Percentiles rank a stretch among this genome's conserved stretches.
Conservation (phyloP, 1,140 invertebrate genomes). For the Eupeodes corollae region DNA sequence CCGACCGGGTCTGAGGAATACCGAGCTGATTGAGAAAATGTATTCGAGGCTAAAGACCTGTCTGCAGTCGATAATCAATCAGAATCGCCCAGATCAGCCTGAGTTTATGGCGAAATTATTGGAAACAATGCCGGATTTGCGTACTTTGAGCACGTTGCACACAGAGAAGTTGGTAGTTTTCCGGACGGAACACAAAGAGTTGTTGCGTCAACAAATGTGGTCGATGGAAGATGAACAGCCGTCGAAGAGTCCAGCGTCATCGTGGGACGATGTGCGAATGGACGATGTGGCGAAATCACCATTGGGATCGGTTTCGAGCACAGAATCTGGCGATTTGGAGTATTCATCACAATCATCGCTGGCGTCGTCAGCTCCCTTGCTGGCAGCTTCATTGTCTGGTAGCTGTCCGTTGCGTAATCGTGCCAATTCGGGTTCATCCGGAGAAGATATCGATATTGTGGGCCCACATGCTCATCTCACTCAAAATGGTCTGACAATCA, state of each 20-base stretch:
- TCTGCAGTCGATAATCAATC: slow-evolving; percentile 74
- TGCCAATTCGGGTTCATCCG: slow-evolving; percentile 66
- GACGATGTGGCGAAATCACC: slow-evolving; percentile 74
- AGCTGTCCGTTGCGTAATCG: slow-evolving; percentile 52
- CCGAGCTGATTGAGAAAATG: slow-evolving; percentile 85
- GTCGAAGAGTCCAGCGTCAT: slow-evolving; percentile 45
- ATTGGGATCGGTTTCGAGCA: slow-evolving; percentile 73
- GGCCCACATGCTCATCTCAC: slow-evolving; percentile 52
- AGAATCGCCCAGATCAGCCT: slow-evolving; percentile 69
- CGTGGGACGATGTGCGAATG: slow-evolving; percentile 59
- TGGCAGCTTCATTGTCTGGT: slow-evolving; percentile 66
- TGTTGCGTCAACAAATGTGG: slow-evolving; percentile 58
- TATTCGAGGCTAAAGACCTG: slow-evolving; percentile 76
- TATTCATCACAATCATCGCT: slow-evolving; percentile 41
- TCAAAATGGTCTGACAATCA: slow-evolving; percentile 53
- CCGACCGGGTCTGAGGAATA: slow-evolving; percentile 81
- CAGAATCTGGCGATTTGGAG: slow-evolving; percentile 48
- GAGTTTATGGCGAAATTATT: slow-evolving; percentile 76
- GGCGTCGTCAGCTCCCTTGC: slow-evolving; percentile 48
- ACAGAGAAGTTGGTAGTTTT: slow-evolving; percentile 91
- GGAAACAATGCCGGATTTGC: slow-evolving; percentile 88
- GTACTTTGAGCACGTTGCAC: slow-evolving; percentile 90
- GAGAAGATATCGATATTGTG: slow-evolving; percentile 54
- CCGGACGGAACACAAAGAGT: slow-evolving; percentile 76
- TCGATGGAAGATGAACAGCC: slow-evolving; percentile 50